Percentiles rank a stretch among this genome's conserved stretches.
phyloP scores from a whole-genome alignment of 2,113 vertebrate genomes.

The Lanius ludovicianus region DNA sequence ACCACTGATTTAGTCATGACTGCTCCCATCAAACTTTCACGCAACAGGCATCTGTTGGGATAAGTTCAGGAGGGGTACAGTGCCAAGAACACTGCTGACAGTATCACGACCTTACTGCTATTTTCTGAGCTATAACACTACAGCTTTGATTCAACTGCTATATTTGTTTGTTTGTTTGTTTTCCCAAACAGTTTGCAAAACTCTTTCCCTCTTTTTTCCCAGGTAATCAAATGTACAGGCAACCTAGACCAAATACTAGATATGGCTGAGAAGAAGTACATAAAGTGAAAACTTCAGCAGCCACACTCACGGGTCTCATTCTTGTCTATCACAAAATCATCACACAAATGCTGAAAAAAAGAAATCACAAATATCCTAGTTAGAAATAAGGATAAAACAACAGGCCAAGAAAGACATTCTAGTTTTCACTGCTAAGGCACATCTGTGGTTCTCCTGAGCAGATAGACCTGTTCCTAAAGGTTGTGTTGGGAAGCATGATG shows the following conservation, averaged over 20 bases:
- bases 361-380: not conserved
- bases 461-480: not conserved
- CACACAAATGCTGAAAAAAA: not conserved
- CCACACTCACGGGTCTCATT: not conserved
- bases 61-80: not conserved
- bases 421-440: not conserved
- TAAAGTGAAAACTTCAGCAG: not conserved
- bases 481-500: not conserved
- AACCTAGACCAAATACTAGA: not conserved
- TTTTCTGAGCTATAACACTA: not conserved
- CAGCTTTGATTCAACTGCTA: not conserved
- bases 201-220: not conserved
- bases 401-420: not conserved
- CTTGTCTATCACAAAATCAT: not conserved
- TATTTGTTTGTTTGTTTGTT: not conserved
- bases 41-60: not conserved
- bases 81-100: not conserved
- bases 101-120: not conserved
- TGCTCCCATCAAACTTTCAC: not conserved
- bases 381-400: not conserved
- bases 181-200: not conserved
- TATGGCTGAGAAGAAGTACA: not conserved
- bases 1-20: not conserved
- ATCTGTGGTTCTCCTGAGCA: not conserved
- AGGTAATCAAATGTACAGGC: not conserved